A percentile compares a stretch with the other conserved stretches of the same genome.
phyloP scores from a whole-genome alignment of 2,888 invertebrate species.

The Halictus quadricinctus region DNA sequence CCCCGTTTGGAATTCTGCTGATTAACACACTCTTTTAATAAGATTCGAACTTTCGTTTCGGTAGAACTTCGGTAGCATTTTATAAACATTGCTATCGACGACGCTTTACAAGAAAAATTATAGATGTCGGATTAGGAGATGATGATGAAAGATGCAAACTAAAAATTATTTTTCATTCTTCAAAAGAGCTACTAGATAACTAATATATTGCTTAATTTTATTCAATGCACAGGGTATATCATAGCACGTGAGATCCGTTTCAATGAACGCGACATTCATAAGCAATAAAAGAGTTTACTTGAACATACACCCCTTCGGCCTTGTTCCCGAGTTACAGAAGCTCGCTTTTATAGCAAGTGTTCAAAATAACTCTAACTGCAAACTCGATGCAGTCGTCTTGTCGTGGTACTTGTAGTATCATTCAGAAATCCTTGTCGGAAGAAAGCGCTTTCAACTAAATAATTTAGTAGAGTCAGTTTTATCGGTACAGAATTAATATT shows the following conservation, averaged over 20 bases:
- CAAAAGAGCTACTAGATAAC: neutral
- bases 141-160: no score
- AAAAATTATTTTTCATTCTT: neutral
- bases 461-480: neutral
- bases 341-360: neutral
- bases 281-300: constrained; percentile 3
- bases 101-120: neutral
- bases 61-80: neutral
- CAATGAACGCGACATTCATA: neutral
- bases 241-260: neutral
- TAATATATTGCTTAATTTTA: neutral
- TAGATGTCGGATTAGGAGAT: neutral
- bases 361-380: neutral
- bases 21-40: neutral
- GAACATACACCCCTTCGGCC: neutral
- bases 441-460: neutral
- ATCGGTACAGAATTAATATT: neutral
- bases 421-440: neutral
- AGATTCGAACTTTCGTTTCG: neutral
- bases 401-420: neutral
- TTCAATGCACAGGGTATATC: neutral
- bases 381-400: neutral
- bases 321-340: neutral
- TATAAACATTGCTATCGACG: neutral
- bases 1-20: neutral